Base-by-base conservation (phyloP, 2,888 invertebrate genomes). In the Neoaliturus tenellus region DNA sequence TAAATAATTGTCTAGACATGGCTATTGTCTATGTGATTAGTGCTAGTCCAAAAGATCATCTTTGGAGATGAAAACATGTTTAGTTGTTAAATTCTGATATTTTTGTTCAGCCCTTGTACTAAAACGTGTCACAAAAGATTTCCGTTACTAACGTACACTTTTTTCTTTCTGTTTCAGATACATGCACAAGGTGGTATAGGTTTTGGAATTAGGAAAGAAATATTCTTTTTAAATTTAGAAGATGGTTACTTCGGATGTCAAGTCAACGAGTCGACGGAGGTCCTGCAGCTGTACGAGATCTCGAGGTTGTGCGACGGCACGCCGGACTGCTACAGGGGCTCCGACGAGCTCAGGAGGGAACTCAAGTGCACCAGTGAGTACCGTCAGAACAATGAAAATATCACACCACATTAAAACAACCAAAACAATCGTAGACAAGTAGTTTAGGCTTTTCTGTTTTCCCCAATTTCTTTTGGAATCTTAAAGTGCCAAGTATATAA, bases 201-300 rank as follows among this genome's bases (percentile, higher is more conserved):
- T 90, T 94, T 93, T 92, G 95, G 95, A 93, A 95, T 95, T 92
- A 96, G 95, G 93, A 94, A 95, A 92, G 98, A 98, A 94, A 95
- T 98, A 91, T 98, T 98, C 94, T 97, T 98, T 93, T 94, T 98
- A 91, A 98, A 98, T 93, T 94, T 98, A 92, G 98, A 98, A 93
- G 98, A 98, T 93, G 98, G 98, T 91, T 98, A 97, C 92, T 98
- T 98, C 92, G 98, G 98, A 90, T 98, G 98, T 93, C 98, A 98
- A 94, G 97, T 98, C 89, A 98, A 98, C 93, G 97, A 97, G 93
- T 98, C 98, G 89, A 96, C 96, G 90, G 97, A 98, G 92, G 96
- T 98, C 91, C 93, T 98, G 91, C 98, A 98, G 93, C 93, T 98
- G 91, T 97, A 97, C 93, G 97, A 98, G 93, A 93, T 98, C 91